Evolutionary conservation across 2,113 vertebrate genomes (phyloP), one percentile per base, ranked within the genome.

Genomic region (Aviceda subcristata): DNA sequence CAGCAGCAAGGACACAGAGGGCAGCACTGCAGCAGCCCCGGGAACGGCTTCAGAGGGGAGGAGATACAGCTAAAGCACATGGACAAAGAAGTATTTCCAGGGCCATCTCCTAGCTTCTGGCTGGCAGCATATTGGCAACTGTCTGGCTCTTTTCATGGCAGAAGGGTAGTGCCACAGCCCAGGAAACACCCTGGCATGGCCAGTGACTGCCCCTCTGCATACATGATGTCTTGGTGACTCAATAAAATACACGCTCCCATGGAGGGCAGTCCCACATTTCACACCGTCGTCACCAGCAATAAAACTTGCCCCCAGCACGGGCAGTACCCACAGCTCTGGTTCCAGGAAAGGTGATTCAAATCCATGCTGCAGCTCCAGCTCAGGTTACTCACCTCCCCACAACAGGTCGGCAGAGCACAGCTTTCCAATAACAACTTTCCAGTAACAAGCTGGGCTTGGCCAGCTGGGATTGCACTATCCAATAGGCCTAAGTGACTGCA

Each of bases 341-440:
- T 90, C 71, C 82, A 90, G 71, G 57, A 88, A 71, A 82, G 64
- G 68, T 78, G 95, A 96, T 56, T 97, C 79, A 83, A 69, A 59
- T 6, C 77, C 4, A 2, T 12, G 79, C 69, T 46, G 20, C 80
- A 91, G 60, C 59, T 45, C 45, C 60, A 43, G 93, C 91, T 72
- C 84, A 19, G 38, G 72, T 88, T 89, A 77, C 83, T 89, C 86
- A 71, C 69, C 80, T 46, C 43, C 63, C 68, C 5, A 1, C 78
- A 59, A 24, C 3, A 5, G 73, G 43, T 23, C 6, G 10, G 73
- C 89, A 91, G 43, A 72, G 74, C 73, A 66, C 0, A 0, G 82
- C 86, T 94, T 92, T 96, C 91, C 77, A 91, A 7, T 46, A 92
- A 83, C 80, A 79, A 48, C 75, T 72, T 92, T 83, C 77, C 92